phyloP scores from a whole-genome alignment of 1,140 invertebrate species.

The Aphelinus atriplicis region DNA sequence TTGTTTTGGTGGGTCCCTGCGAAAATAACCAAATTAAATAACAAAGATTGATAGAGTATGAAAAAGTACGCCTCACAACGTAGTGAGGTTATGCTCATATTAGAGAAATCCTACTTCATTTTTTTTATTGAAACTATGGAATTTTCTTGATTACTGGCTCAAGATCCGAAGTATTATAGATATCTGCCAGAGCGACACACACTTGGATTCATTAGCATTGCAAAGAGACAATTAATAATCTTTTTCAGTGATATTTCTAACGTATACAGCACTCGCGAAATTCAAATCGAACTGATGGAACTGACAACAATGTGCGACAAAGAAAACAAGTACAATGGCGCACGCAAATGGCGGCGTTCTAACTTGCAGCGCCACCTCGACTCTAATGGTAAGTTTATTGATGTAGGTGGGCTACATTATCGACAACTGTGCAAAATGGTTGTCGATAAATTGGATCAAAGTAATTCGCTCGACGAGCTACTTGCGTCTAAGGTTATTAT shows the following conservation, averaged over 20 bases:
- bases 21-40: constrained; percentile 7
- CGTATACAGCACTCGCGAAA: neutral
- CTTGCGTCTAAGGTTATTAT: too few species aligned
- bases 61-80: neutral
- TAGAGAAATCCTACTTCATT: too few species aligned
- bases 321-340: neutral
- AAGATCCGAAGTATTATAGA: too few species aligned
- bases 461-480: too few species aligned
- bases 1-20: constrained; percentile 33
- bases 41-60: too few species aligned
- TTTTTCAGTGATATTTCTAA: constrained; percentile 20
- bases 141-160: too few species aligned
- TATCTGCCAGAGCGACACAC: neutral
- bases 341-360: neutral
- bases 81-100: too few species aligned
- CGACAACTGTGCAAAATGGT: too few species aligned
- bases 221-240: neutral
- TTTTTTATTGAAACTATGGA: too few species aligned
- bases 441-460: too few species aligned
- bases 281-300: constrained; percentile 28
- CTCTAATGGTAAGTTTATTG: too few species aligned
- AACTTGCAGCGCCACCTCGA: neutral
- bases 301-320: constrained; percentile 2
- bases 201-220: constrained; percentile 5
- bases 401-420: too few species aligned